phyloP scores from a whole-genome alignment of 1,140 invertebrate species.

The Drosophila elegans region DNA sequence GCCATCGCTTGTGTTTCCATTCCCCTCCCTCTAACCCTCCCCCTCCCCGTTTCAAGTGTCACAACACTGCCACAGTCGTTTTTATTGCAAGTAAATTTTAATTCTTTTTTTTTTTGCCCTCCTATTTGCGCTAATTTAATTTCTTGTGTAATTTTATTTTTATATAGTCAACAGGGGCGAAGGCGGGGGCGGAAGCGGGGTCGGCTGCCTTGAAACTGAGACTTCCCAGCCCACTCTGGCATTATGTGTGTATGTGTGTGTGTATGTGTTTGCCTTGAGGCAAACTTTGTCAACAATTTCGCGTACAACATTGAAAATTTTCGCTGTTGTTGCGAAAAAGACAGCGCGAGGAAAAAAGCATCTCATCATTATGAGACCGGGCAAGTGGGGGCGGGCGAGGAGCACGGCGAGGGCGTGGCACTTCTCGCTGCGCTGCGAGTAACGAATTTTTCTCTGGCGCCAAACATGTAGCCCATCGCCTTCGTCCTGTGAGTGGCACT shows the following conservation, averaged over 20 bases:
- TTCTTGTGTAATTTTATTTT: slow-evolving; percentile 82
- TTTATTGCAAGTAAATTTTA: slow-evolving; percentile 71
- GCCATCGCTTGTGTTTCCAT: slow-evolving; percentile 22
- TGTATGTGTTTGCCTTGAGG: slow-evolving; percentile 73
- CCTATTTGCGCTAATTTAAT: slow-evolving; percentile 81
- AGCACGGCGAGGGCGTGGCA: slow-evolving; percentile 44
- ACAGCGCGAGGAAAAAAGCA: slow-evolving; percentile 22
- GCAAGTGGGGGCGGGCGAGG: neutral
- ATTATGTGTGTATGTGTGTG: slow-evolving; percentile 52
- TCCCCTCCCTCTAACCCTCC: neutral
- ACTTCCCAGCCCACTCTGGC: slow-evolving; percentile 16
- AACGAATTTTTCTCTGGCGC: slow-evolving; percentile 53
- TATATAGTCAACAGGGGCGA: slow-evolving; percentile 70
- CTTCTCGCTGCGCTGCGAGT: slow-evolving; percentile 24
- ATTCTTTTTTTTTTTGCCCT: slow-evolving; percentile 47
- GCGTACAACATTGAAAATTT: slow-evolving; percentile 76
- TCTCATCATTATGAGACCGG: slow-evolving; percentile 66
- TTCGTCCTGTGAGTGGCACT: slow-evolving; percentile 51
- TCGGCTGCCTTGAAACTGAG: slow-evolving; percentile 76
- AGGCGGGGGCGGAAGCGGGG: too few relatives aligned
- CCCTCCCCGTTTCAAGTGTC: slow-evolving; percentile 54
- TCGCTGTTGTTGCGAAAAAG: slow-evolving; percentile 73
- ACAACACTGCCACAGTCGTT: slow-evolving; percentile 74
- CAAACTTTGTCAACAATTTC: slow-evolving; percentile 81
- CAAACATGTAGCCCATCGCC: slow-evolving; percentile 23